Percentiles rank a stretch among this genome's conserved stretches.
Evolutionary conservation across 2,113 vertebrate species (phyloP).

Genomic region (Plecotus auritus): DNA sequence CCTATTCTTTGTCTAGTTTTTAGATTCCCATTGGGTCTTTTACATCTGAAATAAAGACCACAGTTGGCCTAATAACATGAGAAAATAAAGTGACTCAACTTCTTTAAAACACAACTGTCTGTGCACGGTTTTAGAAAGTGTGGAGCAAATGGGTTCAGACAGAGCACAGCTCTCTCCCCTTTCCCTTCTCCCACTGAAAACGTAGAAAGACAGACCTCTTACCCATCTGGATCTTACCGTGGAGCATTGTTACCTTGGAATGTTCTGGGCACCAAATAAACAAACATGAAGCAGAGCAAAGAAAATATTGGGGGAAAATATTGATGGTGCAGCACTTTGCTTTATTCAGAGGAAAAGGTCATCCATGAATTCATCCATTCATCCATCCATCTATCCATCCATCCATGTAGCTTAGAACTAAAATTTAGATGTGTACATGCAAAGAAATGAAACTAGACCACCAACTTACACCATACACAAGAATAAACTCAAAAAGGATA

Average conservation of each 20-base stretch:
- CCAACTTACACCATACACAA: too few species aligned
- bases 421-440: background rate
- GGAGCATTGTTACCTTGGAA: background rate
- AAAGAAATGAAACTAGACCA: too few species aligned
- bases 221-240: background rate
- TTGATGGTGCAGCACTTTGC: background rate
- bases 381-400: background rate
- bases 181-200: background rate
- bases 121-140: background rate
- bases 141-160: background rate
- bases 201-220: background rate
- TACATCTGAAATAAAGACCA: background rate
- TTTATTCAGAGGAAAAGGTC: background rate
- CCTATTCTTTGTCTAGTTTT: background rate
- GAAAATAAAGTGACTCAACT: background rate
- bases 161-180: background rate
- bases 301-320: background rate
- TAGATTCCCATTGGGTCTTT: background rate
- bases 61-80: background rate
- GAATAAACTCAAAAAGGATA: too few species aligned
- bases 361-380: background rate
- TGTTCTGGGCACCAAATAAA: background rate
- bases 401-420: background rate
- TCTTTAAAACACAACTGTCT: constrained; percentile 6
- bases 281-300: background rate